Percentiles rank a stretch among this genome's conserved stretches.
Evolutionary conservation across 1,140 invertebrate genomes (phyloP).

Genomic region (Drosophila tristis): DNA sequence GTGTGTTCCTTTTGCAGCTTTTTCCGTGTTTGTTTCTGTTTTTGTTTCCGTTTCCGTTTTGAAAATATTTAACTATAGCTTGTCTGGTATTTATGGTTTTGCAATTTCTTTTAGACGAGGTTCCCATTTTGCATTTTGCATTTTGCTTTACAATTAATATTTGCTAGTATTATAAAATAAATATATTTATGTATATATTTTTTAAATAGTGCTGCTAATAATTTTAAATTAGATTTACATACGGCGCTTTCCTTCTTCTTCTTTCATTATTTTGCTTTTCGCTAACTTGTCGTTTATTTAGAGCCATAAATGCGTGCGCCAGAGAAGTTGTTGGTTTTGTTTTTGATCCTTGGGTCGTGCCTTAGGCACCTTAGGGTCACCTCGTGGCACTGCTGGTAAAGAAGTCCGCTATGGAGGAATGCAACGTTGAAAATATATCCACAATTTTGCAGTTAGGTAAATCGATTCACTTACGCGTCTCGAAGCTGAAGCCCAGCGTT

Average conservation of each 20-base stretch:
- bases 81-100: constrained; percentile 50
- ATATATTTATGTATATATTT: constrained; percentile 65
- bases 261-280: constrained; percentile 31
- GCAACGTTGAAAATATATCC: neutral
- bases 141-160: constrained; percentile 74
- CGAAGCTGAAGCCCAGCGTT: constrained; percentile 80
- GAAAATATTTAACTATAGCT: constrained; percentile 79
- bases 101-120: constrained; percentile 57
- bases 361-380: constrained; percentile 76
- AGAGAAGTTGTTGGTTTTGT: constrained; percentile 34
- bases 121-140: constrained; percentile 53
- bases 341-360: constrained; percentile 19
- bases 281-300: constrained; percentile 16
- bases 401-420: constrained; percentile 60
- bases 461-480: constrained; percentile 66
- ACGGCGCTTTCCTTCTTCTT: constrained; percentile 29
- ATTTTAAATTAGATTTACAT: constrained; percentile 65
- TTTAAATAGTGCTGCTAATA: constrained; percentile 70
- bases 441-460: neutral
- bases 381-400: constrained; percentile 77
- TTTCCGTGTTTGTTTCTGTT: constrained; percentile 2
- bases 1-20: constrained; percentile 48
- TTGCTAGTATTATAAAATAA: constrained; percentile 79
- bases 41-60: constrained; percentile 41
- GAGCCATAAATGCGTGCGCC: constrained; percentile 73